Evolutionary conservation across 2,797 vertebrate species (phyloP).

Genomic region (Anguilla anguilla): DNA sequence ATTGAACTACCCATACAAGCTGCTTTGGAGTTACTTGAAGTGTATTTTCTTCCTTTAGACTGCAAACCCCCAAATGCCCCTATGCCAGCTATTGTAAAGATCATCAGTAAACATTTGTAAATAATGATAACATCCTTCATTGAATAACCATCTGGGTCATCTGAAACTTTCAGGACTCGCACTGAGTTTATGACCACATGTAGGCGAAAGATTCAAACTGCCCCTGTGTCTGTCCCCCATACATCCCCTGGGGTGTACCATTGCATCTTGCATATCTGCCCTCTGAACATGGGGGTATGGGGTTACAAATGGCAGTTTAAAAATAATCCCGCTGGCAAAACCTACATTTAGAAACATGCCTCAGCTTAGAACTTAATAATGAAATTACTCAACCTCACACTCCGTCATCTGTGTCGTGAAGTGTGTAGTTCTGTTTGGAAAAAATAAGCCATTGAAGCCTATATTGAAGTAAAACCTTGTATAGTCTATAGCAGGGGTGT

Average conservation of each 20-base stretch:
- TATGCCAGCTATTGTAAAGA: too few species aligned
- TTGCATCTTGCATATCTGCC: not conserved
- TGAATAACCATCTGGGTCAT: not conserved
- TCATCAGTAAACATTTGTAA: not conserved
- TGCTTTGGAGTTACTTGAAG: too few species aligned
- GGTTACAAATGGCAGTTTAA: slow-evolving; percentile 78
- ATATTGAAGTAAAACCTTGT: not conserved
- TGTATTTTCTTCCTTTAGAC: too few species aligned
- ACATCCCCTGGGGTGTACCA: not conserved
- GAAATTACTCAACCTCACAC: slow-evolving; percentile 4
- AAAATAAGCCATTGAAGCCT: not conserved
- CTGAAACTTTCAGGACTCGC: not conserved
- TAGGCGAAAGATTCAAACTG: not conserved
- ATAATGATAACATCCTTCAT: not conserved
- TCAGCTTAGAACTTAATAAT: slow-evolving; percentile 36
- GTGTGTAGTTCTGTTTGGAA: not conserved
- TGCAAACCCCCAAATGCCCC: too few species aligned
- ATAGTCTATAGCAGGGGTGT: not conserved
- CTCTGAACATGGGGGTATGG: slow-evolving; percentile 51
- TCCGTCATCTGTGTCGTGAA: not conserved
- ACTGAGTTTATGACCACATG: not conserved
- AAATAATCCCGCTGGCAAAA: slow-evolving; percentile 62
- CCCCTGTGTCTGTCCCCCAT: not conserved
- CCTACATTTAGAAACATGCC: slow-evolving; percentile 35
- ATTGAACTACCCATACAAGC: too few species aligned